These are phyloP conservation scores for Latheticus oryzae DNA, from an alignment of 2,888 invertebrate genomes.

Conservation along the genomic window DNA sequence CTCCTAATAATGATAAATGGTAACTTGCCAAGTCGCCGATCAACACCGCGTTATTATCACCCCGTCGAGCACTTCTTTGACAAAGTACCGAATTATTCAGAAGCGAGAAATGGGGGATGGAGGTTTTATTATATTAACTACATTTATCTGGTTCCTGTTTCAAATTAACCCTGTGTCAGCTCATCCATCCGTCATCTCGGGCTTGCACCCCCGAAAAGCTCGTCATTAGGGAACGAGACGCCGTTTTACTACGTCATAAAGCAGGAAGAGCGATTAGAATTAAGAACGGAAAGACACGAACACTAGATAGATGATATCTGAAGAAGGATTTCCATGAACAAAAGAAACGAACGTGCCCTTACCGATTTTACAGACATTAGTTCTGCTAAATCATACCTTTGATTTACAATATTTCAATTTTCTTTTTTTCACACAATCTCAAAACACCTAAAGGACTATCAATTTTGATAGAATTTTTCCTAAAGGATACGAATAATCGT, in stretches of 20 bases:
- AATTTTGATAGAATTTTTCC: too few relatives aligned
- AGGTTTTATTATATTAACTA: constrained; percentile 61
- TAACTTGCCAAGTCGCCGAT: constrained; percentile 35
- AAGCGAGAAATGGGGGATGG: constrained; percentile 42
- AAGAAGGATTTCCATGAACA: constrained; percentile 33
- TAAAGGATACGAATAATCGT: too few relatives aligned
- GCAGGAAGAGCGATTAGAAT: constrained; percentile 43
- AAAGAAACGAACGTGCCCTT: constrained; percentile 39
- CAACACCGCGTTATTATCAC: constrained; percentile 46
- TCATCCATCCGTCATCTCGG: constrained; percentile 59
- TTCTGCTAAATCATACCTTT: not conserved
- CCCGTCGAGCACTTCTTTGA: constrained; percentile 50
- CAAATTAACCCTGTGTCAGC: constrained; percentile 62
- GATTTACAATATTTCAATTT: not conserved
- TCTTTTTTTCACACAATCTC: not conserved
- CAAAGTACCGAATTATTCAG: constrained; percentile 58
- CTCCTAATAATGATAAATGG: constrained; percentile 52
- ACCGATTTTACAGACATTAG: constrained; percentile 23
- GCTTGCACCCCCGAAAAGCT: constrained; percentile 37
- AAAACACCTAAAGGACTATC: too few relatives aligned
- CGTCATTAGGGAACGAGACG: constrained; percentile 42
- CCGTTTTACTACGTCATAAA: constrained; percentile 45
- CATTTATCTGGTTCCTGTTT: constrained; percentile 62
- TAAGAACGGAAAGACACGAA: constrained; percentile 41
- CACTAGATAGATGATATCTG: constrained; percentile 37